These are phyloP conservation scores for Polypterus senegalus DNA, from an alignment of 2,113 vertebrate genomes.

Conservation along the genomic window DNA sequence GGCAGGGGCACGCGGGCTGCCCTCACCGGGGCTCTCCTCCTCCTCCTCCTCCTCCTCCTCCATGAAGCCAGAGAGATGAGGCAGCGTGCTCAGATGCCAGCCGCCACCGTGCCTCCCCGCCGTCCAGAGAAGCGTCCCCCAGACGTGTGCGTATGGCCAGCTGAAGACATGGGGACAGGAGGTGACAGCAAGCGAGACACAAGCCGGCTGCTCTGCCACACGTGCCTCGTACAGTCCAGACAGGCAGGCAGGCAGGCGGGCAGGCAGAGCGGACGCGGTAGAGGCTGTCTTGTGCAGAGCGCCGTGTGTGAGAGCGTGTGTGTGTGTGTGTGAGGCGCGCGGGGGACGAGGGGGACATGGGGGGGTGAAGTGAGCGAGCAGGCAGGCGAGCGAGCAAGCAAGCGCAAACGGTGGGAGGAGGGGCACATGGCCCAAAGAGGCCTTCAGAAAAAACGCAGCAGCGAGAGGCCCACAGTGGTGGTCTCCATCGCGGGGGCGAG, in stretches of 20 bases:
- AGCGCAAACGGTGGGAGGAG: not conserved
- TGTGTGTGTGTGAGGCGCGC: slow-evolving; percentile 28
- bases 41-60: slow-evolving; percentile 65
- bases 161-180: not conserved
- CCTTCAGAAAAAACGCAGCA: not conserved
- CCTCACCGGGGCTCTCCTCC: slow-evolving; percentile 79
- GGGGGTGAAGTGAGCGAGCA: slow-evolving; percentile 17
- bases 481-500: too few species aligned
- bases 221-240: slow-evolving; percentile 36
- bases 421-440: slow-evolving; percentile 5
- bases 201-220: too few species aligned
- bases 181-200: too few species aligned
- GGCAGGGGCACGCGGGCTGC: slow-evolving; percentile 71
- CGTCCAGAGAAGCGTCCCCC: not conserved
- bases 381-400: not conserved
- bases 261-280: not conserved
- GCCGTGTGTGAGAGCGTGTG: slow-evolving; percentile 9
- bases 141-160: not conserved
- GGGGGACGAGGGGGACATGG: not conserved
- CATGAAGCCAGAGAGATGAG: not conserved
- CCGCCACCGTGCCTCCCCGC: not conserved
- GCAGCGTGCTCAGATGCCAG: slow-evolving; percentile 17
- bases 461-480: too few species aligned
- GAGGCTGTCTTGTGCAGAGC: not conserved
- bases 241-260: slow-evolving; percentile 6